These are phyloP conservation scores for Lepidurus arcticus DNA, from an alignment of 1,140 invertebrate genomes.

Conservation along the genomic window DNA sequence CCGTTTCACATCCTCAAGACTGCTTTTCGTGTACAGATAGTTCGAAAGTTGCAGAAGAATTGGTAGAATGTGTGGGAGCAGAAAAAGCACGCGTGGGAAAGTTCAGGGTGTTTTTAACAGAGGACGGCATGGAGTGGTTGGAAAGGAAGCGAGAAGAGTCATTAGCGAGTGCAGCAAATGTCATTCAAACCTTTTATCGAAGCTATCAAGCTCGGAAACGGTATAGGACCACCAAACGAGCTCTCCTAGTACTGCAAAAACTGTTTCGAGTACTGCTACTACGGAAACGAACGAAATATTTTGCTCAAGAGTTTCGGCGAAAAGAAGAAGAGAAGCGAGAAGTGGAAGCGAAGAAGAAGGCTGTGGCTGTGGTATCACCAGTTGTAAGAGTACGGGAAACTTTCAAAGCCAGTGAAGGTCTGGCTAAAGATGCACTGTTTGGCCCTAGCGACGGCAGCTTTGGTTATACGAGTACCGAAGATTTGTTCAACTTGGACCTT, in stretches of 20 bases:
- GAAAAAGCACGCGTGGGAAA: background rate
- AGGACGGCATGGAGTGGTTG: background rate
- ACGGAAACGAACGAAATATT: background rate
- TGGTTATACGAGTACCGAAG: background rate
- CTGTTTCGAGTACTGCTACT: background rate
- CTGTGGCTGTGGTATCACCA: background rate
- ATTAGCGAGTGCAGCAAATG: background rate
- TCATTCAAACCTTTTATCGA: background rate
- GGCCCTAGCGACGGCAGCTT: background rate
- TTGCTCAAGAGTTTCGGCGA: background rate
- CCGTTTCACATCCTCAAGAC: background rate
- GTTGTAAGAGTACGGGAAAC: background rate
- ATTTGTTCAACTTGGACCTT: background rate
- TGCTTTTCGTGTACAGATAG: background rate
- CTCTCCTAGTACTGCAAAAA: background rate
- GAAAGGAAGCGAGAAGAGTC: background rate
- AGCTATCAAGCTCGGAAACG: background rate
- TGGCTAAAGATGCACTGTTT: background rate
- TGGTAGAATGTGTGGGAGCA: background rate
- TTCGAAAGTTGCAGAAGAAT: background rate
- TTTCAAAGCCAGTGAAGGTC: background rate
- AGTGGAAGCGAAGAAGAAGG: background rate
- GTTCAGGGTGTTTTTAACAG: background rate
- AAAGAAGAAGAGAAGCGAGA: background rate
- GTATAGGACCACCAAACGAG: background rate